Percentiles rank a stretch among this genome's conserved stretches.
phyloP scores from a whole-genome alignment of 1,140 invertebrate species.

The Heliconius eleuchia region DNA sequence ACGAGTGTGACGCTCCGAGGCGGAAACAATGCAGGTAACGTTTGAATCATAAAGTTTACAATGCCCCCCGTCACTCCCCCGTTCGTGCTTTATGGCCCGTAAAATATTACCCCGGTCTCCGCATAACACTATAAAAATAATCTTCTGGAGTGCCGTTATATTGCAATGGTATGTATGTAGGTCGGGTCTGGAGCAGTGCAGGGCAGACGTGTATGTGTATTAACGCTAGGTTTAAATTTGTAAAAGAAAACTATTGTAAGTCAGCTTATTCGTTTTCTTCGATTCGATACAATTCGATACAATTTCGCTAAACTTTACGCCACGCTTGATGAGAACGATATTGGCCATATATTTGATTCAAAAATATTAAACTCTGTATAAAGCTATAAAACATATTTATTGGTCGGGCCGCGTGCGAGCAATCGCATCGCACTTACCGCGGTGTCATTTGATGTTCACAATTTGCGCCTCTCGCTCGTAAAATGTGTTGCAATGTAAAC shows the following conservation, averaged over 20 bases:
- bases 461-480: conserved; percentile 18
- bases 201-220: background rate
- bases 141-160: conserved; percentile 36
- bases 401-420: conserved; percentile 19
- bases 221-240: background rate
- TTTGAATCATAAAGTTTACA: conserved; percentile 49
- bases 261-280: background rate
- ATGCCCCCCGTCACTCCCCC: conserved; percentile 41
- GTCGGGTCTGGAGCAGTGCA: conserved; percentile 1
- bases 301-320: background rate
- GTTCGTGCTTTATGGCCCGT: conserved; percentile 53
- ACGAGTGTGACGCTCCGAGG: background rate
- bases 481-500: conserved; percentile 30
- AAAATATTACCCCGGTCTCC: conserved; percentile 56
- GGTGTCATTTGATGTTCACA: conserved; percentile 26
- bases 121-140: conserved; percentile 42
- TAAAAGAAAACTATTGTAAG: background rate
- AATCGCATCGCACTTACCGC: background rate
- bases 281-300: background rate
- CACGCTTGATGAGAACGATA: background rate
- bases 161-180: conserved; percentile 6
- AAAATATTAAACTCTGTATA: conserved; percentile 13
- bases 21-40: conserved; percentile 46
- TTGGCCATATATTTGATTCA: background rate
- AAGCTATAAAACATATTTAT: conserved; percentile 27